phyloP scores from a whole-genome alignment of 64 coral and sea anemone genomes.

The Montipora sp. region DNA sequence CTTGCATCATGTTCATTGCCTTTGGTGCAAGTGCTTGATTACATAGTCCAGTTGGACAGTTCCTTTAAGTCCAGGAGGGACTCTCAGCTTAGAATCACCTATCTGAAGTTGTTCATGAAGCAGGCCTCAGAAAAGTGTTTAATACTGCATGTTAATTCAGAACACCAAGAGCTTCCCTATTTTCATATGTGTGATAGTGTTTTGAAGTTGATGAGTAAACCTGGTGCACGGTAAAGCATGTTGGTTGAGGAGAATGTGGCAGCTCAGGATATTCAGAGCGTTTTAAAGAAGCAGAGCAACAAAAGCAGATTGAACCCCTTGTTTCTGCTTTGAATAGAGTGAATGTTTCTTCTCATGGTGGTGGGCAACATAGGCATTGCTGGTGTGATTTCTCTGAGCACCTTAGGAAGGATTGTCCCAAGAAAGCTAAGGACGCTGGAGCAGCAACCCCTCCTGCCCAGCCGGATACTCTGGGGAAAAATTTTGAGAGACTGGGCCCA shows the following conservation, averaged over 20 bases:
- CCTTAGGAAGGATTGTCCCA: conserved; percentile 50
- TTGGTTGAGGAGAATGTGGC: conserved; percentile 27
- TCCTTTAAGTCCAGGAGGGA: conserved; percentile 41
- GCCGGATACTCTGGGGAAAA: conserved; percentile 19
- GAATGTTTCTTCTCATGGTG: background rate
- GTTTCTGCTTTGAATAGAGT: conserved; percentile 33
- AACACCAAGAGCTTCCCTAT: conserved; percentile 61
- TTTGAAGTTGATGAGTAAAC: conserved; percentile 41
- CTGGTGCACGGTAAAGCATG: background rate
- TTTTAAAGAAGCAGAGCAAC: conserved; percentile 73
- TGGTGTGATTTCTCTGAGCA: conserved; percentile 20
- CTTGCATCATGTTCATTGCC: conserved; percentile 46
- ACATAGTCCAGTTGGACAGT: conserved; percentile 36
- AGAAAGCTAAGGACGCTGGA: background rate
- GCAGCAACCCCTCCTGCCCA: conserved; percentile 23
- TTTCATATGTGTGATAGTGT: conserved; percentile 73
- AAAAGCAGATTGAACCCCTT: conserved; percentile 67
- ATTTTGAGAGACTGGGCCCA: conserved; percentile 72
- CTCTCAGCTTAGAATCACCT: conserved; percentile 52
- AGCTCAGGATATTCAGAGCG: conserved; percentile 40
- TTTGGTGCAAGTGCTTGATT: conserved; percentile 53
- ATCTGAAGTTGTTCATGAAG: conserved; percentile 53
- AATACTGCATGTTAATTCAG: conserved; percentile 24
- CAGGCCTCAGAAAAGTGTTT: conserved; percentile 43
- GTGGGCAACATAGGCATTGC: conserved; percentile 29